Conservation (phyloP, 2,888 invertebrate genomes). For the Thereva unica region DNA sequence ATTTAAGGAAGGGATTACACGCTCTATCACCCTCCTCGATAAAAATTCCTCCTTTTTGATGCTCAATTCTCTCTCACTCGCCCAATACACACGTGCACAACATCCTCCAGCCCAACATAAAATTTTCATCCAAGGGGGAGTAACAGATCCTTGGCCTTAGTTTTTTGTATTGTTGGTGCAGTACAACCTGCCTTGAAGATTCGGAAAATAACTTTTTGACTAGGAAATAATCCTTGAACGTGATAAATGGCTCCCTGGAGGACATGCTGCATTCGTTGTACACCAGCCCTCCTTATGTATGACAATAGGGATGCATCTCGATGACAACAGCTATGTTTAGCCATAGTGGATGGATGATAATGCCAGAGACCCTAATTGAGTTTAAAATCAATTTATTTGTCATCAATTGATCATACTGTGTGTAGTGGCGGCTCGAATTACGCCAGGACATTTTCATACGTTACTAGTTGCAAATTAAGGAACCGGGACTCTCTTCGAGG, state of each 20-base stretch:
- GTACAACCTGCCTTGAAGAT: neutral
- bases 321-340: neutral
- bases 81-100: slow-evolving; percentile 29
- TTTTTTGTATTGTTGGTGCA: neutral
- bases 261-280: slow-evolving; percentile 32
- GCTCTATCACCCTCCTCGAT: slow-evolving; percentile 24
- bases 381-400: slow-evolving; percentile 57
- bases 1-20: slow-evolving; percentile 38
- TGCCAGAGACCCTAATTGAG: slow-evolving; percentile 52
- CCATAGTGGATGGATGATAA: slow-evolving; percentile 11
- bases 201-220: slow-evolving; percentile 35
- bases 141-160: no score
- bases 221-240: slow-evolving; percentile 44
- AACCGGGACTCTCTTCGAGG: no score
- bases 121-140: slow-evolving; percentile 5
- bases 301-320: slow-evolving; percentile 1
- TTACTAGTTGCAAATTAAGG: no score
- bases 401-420: slow-evolving; percentile 35
- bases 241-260: slow-evolving; percentile 58
- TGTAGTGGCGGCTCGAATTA: neutral
- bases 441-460: no score
- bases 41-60: neutral
- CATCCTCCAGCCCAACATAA: neutral
- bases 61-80: neutral
- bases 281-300: neutral